Conservation (phyloP, 2,797 vertebrate species). For the Aplochiton taeniatus region DNA sequence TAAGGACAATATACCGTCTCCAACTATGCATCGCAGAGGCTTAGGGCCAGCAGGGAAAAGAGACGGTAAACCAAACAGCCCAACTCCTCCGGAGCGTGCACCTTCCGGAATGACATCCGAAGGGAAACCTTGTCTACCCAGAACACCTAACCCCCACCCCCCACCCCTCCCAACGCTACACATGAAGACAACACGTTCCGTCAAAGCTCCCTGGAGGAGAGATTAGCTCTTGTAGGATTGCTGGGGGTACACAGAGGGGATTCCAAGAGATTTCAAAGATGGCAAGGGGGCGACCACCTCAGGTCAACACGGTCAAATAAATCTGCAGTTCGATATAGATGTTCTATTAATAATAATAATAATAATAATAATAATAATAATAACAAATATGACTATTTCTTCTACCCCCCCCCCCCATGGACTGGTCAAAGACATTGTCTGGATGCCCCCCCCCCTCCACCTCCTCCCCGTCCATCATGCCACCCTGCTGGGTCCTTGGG, state of each 20-base stretch:
- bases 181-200: background rate
- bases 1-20: conserved; percentile 60
- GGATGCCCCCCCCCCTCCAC: conserved; percentile 16
- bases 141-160: too few species aligned
- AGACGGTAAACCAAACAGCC: conserved; percentile 10
- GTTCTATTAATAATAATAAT: too few species aligned
- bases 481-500: conserved; percentile 62
- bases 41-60: conserved; percentile 19
- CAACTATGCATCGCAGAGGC: conserved; percentile 33
- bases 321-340: too few species aligned
- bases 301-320: conserved; percentile 46
- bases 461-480: conserved; percentile 76
- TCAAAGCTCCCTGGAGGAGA: conserved; percentile 28
- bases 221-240: conserved; percentile 66
- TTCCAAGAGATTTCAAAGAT: conserved; percentile 64
- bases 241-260: conserved; percentile 67
- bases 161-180: too few species aligned
- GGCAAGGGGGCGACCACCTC: conserved; percentile 50
- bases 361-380: too few species aligned
- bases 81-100: background rate
- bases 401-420: conserved; percentile 19
- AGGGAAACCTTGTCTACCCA: too few species aligned
- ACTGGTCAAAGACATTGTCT: conserved; percentile 66
- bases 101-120: too few species aligned
- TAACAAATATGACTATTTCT: conserved; percentile 21